Evolutionary conservation across 2,797 vertebrate genomes (phyloP).

Genomic region (Hypotaenidia okinawae): DNA sequence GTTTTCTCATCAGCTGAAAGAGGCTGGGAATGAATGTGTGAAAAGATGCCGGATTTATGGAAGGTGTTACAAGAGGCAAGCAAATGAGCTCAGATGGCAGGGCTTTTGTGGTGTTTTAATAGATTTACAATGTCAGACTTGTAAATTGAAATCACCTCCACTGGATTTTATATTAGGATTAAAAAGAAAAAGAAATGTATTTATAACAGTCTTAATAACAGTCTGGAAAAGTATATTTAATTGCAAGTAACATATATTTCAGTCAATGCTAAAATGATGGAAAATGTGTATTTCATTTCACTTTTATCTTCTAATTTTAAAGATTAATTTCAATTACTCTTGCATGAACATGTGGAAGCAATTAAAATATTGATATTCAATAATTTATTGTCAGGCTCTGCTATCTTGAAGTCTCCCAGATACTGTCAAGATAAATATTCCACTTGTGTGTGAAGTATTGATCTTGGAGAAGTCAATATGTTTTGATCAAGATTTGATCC

Average conservation of each 20-base stretch:
- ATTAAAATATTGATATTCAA: not conserved
- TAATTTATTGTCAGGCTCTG: not conserved
- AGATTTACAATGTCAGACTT: not conserved
- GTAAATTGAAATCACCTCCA: not conserved
- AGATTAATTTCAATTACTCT: not conserved
- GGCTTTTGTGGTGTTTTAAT: not conserved
- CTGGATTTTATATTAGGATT: not conserved
- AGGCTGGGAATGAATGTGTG: not conserved
- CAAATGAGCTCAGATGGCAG: not conserved
- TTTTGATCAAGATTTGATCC: not conserved
- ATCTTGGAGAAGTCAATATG: not conserved
- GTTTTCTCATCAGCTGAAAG: not conserved
- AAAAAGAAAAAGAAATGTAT: not conserved
- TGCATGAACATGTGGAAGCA: not conserved
- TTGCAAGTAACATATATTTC: not conserved
- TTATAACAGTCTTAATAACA: not conserved
- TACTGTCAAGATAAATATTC: not conserved
- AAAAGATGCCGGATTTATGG: not conserved
- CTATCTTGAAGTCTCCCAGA: not conserved
- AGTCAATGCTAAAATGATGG: not conserved
- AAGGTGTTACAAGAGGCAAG: not conserved
- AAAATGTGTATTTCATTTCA: not conserved
- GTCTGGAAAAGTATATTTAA: not conserved
- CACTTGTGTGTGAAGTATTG: not conserved
- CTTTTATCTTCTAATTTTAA: not conserved